These are phyloP conservation scores for Neopelma chrysocephalum DNA, from an alignment of 2,797 vertebrate genomes.

Conservation along the genomic window DNA sequence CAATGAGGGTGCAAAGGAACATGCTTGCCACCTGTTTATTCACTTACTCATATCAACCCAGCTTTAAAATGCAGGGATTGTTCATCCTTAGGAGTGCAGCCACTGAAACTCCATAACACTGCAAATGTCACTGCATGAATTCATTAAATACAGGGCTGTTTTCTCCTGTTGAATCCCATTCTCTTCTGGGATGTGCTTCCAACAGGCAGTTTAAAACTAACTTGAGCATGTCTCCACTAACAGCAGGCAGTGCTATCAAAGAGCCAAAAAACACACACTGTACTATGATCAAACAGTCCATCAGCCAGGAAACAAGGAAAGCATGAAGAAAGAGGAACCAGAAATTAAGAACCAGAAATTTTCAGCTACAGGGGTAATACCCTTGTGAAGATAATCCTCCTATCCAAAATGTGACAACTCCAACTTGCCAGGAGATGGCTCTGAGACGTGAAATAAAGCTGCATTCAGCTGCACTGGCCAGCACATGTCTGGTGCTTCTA, in stretches of 20 bases:
- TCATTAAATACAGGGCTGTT: accelerated
- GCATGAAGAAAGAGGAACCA: not conserved
- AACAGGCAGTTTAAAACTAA: not conserved
- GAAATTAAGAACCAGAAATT: not conserved
- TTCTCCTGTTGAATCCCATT: not conserved
- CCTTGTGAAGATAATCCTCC: conserved; percentile 34
- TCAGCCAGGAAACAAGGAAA: not conserved
- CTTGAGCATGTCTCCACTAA: not conserved
- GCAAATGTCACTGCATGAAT: not conserved
- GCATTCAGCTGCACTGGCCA: conserved; percentile 16
- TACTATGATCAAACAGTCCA: not conserved
- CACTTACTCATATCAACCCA: not conserved
- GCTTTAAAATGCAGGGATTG: not conserved
- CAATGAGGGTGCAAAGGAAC: not conserved
- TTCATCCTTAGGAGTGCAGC: not conserved
- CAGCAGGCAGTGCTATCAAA: not conserved
- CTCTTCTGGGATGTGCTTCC: not conserved
- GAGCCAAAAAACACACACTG: not conserved
- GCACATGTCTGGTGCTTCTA: conserved; percentile 22
- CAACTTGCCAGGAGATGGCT: conserved; percentile 41
- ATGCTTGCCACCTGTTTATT: not conserved
- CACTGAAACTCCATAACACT: not conserved
- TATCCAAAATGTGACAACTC: conserved; percentile 59
- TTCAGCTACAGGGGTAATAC: not conserved
- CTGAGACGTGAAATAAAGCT: conserved; percentile 42